Evolutionary conservation across 1,140 invertebrate genomes (phyloP).

Genomic region (Monomorium pharaonis): DNA sequence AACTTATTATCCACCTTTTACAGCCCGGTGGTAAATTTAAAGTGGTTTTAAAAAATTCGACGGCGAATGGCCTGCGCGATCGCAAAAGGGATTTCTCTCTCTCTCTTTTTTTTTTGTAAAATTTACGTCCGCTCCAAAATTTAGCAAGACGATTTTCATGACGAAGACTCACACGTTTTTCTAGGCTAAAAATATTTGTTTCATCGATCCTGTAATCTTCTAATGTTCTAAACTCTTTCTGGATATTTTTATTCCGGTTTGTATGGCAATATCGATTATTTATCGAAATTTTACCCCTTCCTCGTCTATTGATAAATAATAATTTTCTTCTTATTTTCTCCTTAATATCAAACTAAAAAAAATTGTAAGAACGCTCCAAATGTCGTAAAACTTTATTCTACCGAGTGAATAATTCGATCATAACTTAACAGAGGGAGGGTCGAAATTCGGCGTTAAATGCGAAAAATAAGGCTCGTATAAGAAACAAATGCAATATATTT

Average conservation of each 20-base stretch:
- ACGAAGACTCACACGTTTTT: constrained; percentile 7
- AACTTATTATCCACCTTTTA: constrained; percentile 79
- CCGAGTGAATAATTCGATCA: neutral
- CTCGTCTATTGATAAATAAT: neutral
- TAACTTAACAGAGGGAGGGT: neutral
- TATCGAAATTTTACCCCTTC: neutral
- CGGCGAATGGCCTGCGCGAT: constrained; percentile 61
- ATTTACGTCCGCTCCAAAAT: constrained; percentile 68
- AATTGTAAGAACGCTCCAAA: neutral
- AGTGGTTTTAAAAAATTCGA: constrained; percentile 75
- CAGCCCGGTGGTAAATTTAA: constrained; percentile 75
- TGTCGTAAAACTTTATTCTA: neutral
- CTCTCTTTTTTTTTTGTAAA: constrained; percentile 49
- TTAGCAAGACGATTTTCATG: constrained; percentile 38
- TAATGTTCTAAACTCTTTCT: neutral
- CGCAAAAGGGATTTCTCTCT: constrained; percentile 54
- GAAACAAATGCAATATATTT: constrained; percentile 38
- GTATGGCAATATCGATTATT: neutral
- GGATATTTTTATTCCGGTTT: neutral
- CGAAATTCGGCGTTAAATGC: constrained; percentile 33
- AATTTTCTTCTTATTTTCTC: neutral
- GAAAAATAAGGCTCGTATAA: constrained; percentile 26
- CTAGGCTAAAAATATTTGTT: constrained; percentile 32
- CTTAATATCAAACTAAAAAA: neutral
- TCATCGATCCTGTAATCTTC: neutral